phyloP scores from a whole-genome alignment of 2,797 vertebrate species.

The Lithobates pipiens region DNA sequence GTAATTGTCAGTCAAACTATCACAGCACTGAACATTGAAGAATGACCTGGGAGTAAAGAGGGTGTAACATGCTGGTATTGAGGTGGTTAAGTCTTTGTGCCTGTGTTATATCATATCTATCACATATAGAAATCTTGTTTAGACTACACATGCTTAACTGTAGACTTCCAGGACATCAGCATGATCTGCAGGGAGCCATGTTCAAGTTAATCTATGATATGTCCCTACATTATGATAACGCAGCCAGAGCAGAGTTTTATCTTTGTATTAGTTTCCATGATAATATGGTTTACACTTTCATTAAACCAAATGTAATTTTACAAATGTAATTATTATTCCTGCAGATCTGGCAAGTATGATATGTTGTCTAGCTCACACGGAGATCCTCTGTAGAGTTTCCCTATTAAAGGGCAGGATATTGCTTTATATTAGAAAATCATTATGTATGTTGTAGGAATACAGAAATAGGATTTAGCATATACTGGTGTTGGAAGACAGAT shows the following conservation, averaged over 20 bases:
- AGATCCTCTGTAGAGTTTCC: neutral
- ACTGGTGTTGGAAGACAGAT: neutral
- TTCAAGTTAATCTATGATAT: neutral
- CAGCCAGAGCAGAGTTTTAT: neutral
- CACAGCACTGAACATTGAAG: too few species aligned
- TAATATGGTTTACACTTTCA: conserved; percentile 37
- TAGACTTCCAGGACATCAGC: conserved; percentile 11
- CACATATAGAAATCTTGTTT: too few species aligned
- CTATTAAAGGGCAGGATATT: neutral
- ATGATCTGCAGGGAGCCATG: conserved; percentile 11
- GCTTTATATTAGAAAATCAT: neutral
- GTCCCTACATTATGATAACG: conserved; percentile 6
- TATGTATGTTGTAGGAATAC: neutral
- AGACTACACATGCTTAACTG: too few species aligned
- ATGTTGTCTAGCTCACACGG: neutral
- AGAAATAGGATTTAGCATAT: neutral
- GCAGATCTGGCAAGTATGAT: conserved; percentile 1
- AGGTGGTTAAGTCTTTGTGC: too few species aligned
- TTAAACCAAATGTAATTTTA: conserved; percentile 46
- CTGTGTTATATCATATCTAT: too few species aligned
- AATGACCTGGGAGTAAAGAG: too few species aligned
- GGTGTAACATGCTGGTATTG: too few species aligned
- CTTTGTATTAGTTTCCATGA: conserved; percentile 12
- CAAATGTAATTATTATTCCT: conserved; percentile 23
- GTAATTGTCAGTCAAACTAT: too few species aligned